Conservation (phyloP, 2,888 invertebrate species). For the Ptilodon capucinus region DNA sequence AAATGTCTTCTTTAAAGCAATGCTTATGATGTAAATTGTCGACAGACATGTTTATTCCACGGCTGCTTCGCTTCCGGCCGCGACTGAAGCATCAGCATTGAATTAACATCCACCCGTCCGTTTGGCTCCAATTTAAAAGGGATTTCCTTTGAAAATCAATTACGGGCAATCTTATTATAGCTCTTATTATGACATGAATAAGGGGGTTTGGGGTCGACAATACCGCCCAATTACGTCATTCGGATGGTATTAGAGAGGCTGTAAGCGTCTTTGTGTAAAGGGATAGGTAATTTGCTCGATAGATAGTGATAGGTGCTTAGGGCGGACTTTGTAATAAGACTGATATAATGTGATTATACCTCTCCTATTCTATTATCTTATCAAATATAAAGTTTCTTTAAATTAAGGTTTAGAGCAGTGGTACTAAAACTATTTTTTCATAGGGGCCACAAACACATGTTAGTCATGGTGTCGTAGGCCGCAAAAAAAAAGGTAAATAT, state of each 20-base stretch:
- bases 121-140: slow-evolving; percentile 32
- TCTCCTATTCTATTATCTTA: too few species aligned
- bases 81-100: slow-evolving; percentile 20
- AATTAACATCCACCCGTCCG: slow-evolving; percentile 21
- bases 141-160: slow-evolving; percentile 41
- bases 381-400: too few species aligned
- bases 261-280: slow-evolving; percentile 3
- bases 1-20: neutral
- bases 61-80: slow-evolving; percentile 11
- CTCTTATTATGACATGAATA: slow-evolving; percentile 27
- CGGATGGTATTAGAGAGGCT: slow-evolving; percentile 13
- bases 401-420: too few species aligned
- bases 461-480: too few species aligned
- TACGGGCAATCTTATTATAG: slow-evolving; percentile 36
- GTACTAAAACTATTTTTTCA: too few species aligned
- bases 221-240: slow-evolving; percentile 26
- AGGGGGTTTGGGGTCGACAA: slow-evolving; percentile 25
- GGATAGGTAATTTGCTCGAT: slow-evolving; percentile 17
- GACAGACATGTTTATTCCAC: slow-evolving; percentile 16
- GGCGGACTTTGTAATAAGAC: neutral
- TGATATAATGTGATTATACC: too few species aligned
- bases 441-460: too few species aligned
- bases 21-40: slow-evolving; percentile 26
- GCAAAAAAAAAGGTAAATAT: too few species aligned
- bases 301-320: neutral